A percentile compares a stretch with the other conserved stretches of the same genome.
Conservation (phyloP, 1,140 invertebrate genomes). For the Tetragnatha versicolor region DNA sequence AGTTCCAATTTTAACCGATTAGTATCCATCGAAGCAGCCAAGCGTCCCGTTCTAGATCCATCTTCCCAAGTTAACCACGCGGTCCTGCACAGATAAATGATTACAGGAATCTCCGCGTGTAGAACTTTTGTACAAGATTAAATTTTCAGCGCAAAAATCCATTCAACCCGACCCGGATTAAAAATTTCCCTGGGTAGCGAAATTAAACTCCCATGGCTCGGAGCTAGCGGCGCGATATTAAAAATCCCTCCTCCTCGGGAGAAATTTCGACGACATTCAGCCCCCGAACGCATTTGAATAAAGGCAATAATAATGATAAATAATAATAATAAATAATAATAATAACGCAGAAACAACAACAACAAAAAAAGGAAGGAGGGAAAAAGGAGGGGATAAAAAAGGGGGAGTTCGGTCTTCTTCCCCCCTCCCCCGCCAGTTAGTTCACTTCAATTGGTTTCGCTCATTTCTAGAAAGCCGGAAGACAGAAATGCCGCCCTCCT, state of each 20-base stretch:
- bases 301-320: conserved; percentile 52
- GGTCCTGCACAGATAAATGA: too few relatives aligned
- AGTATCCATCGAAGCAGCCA: too few relatives aligned
- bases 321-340: too few relatives aligned
- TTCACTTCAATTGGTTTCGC: conserved; percentile 55
- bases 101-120: too few relatives aligned
- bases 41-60: too few relatives aligned
- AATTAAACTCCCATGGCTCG: conserved; percentile 48
- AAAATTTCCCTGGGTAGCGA: conserved; percentile 25
- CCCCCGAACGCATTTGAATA: conserved; percentile 20
- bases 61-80: too few relatives aligned
- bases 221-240: conserved; percentile 41
- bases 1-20: too few relatives aligned
- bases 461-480: conserved; percentile 55
- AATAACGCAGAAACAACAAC: conserved; percentile 42
- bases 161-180: conserved; percentile 12
- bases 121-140: not conserved
- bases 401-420: not conserved
- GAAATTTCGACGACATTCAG: not conserved
- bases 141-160: not conserved
- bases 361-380: not conserved
- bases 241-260: conserved; percentile 17
- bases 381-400: not conserved
- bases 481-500: conserved; percentile 35
- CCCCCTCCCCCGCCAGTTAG: conserved; percentile 36